Evolutionary conservation across 2,113 vertebrate species (phyloP).

Genomic region (Eubucco bourcierii): DNA sequence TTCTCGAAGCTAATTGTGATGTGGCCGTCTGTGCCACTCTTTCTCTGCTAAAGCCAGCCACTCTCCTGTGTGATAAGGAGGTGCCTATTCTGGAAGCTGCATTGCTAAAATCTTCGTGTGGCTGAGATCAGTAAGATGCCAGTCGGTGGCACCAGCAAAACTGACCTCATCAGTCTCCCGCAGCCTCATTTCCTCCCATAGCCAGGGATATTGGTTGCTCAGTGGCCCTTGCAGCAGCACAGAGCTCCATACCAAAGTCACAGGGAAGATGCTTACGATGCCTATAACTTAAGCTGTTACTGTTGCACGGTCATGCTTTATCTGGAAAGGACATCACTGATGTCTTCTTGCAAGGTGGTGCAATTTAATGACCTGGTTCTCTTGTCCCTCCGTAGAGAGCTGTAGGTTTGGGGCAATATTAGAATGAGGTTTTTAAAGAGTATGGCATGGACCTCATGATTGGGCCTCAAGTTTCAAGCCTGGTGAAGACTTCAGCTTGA

Average conservation of each 20-base stretch:
- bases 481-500: background rate
- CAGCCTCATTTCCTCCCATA: background rate
- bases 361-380: background rate
- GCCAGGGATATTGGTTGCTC: background rate
- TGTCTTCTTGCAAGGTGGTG: background rate
- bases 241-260: background rate
- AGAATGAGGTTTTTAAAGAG: background rate
- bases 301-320: background rate
- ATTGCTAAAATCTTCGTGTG: background rate
- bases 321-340: background rate
- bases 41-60: background rate
- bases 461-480: background rate
- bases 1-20: background rate
- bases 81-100: background rate
- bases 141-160: background rate
- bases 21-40: background rate
- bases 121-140: background rate
- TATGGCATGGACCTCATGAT: background rate
- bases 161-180: fast-evolving
- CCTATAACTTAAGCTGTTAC: background rate
- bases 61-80: background rate
- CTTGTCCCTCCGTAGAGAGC: background rate
- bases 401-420: background rate
- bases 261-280: fast-evolving
- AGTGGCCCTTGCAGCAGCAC: background rate